Evolutionary conservation across 2,113 vertebrate genomes (phyloP), one percentile per base, ranked within the genome.

Genomic region (Xyrauchen texanus): DNA sequence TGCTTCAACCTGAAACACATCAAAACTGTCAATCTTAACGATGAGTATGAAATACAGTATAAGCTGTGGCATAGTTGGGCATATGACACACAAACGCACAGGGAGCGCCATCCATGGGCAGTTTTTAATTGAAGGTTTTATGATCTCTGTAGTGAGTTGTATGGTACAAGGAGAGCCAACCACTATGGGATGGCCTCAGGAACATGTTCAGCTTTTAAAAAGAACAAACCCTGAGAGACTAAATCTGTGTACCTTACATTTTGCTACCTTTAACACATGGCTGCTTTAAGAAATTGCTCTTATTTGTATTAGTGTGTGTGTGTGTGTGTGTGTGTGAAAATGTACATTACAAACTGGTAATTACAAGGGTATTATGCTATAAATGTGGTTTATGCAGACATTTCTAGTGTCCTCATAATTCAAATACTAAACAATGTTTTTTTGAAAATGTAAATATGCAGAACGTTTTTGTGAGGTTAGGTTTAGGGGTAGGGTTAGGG

Each of bases 1-100:
- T 93, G 95, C 85, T 97, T 97, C 90, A 98, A 95, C 89, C 97
- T 99, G 15, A 58, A 74, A 67, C 74, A 76, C 12, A 63, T 49
- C 42, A 42, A 42, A 13, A 61, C 44, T 44, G 13, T 46, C 45
- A 21, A 34, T 34, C 21, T 34, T 34, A 34, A 34, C 21, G 21
- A 34, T 34, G 21, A 34, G 21, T 34, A 34, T 34, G 3, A 34
- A 34, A 34, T 34, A 34, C 1, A 34, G 21, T 34, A 34, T 34
- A 34, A 34, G 21, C 21, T 34, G 21, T 34, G 21, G 55, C 42
- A 82, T 4, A 44, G 21, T 34, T 34, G 21, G 21, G 21, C 3
- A 34, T 34, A 34, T 34, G 21, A 1, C 21, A 57, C 34, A 45
- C 34, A 44, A 15, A n/a, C 34, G 68, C 49, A 69, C 10, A 53